Conservation (phyloP, 1,140 invertebrate genomes). For the Dolichoris vasculosae region DNA sequence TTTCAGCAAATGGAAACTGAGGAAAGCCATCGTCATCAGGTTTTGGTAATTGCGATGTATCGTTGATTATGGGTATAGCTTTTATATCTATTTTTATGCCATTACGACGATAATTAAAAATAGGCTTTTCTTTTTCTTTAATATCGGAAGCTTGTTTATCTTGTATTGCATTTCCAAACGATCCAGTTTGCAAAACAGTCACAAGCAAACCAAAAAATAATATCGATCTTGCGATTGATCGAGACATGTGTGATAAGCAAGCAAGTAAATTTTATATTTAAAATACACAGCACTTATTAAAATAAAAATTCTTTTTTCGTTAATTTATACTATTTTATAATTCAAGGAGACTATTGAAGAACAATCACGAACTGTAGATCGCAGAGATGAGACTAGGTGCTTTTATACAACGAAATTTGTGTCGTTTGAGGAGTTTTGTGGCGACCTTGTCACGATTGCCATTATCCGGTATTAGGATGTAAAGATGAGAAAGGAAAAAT, state of each 20-base stretch:
- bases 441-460: slow-evolving; percentile 68
- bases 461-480: slow-evolving; percentile 56
- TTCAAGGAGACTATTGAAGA: not conserved
- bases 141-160: slow-evolving; percentile 47
- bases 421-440: slow-evolving; percentile 64
- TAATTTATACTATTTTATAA: not conserved
- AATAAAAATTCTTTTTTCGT: not conserved
- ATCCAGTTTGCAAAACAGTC: slow-evolving; percentile 36
- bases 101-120: slow-evolving; percentile 66
- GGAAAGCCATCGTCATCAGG: slow-evolving; percentile 63
- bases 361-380: not conserved
- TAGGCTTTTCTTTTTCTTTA: slow-evolving; percentile 49
- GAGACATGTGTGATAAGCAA: slow-evolving; percentile 19
- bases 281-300: not conserved
- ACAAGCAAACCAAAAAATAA: slow-evolving; percentile 16
- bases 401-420: slow-evolving; percentile 72
- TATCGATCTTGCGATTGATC: not conserved
- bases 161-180: slow-evolving; percentile 37
- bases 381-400: slow-evolving; percentile 34
- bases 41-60: slow-evolving; percentile 1
- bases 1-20: slow-evolving; percentile 64
- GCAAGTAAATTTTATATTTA: not conserved
- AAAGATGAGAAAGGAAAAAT: not conserved
- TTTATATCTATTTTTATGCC: slow-evolving; percentile 66
- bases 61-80: slow-evolving; percentile 59